These are phyloP conservation scores for Meriones unguiculatus DNA, from an alignment of 2,113 vertebrate species.

Conservation along the genomic window DNA sequence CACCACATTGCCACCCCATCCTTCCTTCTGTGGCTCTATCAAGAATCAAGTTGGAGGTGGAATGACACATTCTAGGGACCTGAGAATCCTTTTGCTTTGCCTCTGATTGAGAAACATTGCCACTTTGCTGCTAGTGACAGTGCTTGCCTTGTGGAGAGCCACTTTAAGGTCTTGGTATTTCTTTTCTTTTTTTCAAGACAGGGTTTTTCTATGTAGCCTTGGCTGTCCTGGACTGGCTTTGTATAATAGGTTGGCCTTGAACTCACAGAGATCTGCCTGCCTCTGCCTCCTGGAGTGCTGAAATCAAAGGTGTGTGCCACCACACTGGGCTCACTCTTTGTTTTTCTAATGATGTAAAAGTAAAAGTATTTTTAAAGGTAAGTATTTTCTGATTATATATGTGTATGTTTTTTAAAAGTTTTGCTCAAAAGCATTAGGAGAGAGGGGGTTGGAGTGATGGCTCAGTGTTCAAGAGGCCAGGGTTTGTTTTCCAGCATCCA, in stretches of 20 bases:
- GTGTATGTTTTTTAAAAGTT: neutral
- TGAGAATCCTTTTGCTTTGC: neutral
- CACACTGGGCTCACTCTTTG: neutral
- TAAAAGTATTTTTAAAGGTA: neutral
- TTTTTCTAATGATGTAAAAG: neutral
- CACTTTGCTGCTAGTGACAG: neutral
- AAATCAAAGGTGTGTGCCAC: no score
- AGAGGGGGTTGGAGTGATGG: neutral
- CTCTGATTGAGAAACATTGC: neutral
- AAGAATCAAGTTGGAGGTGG: neutral
- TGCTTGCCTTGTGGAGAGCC: neutral
- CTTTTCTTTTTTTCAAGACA: no score
- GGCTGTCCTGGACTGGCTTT: no score
- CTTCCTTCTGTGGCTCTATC: neutral
- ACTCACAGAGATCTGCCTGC: no score
- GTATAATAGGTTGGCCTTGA: no score
- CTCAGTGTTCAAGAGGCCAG: neutral
- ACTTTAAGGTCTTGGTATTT: neutral
- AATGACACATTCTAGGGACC: neutral
- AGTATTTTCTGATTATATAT: neutral
- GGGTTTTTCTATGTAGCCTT: no score
- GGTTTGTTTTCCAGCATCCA: neutral
- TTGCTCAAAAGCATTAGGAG: neutral
- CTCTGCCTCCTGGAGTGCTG: no score
- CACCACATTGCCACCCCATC: neutral